Conservation (phyloP, 2,888 invertebrate genomes). For the Phaedon cochleariae region DNA sequence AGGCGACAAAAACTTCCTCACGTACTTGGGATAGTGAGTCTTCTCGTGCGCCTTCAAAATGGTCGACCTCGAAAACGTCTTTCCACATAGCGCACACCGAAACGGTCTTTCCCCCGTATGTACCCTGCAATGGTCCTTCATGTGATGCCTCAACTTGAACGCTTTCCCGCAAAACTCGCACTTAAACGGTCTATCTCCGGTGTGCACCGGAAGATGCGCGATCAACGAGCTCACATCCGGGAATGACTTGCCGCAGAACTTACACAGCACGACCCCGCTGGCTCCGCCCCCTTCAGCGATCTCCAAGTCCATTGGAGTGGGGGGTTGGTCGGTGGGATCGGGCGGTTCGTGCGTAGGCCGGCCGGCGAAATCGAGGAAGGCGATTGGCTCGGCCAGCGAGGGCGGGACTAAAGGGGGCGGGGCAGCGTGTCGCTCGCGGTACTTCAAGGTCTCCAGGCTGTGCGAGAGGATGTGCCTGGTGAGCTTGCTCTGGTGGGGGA, state of each 20-base stretch:
- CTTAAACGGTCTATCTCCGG: slow-evolving; percentile 90
- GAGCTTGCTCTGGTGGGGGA: slow-evolving; percentile 90
- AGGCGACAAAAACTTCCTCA: slow-evolving; percentile 87
- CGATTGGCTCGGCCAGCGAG: slow-evolving; percentile 54
- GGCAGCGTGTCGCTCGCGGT: slow-evolving; percentile 72
- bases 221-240: slow-evolving; percentile 89
- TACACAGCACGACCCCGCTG: slow-evolving; percentile 80
- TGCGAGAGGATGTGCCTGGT: slow-evolving; percentile 90
- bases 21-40: slow-evolving; percentile 91
- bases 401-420: slow-evolving; percentile 57
- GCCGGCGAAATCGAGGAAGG: slow-evolving; percentile 60
- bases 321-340: slow-evolving; percentile 64
- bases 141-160: slow-evolving; percentile 90
- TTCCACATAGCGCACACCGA: slow-evolving; percentile 87
- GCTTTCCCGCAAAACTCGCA: slow-evolving; percentile 95
- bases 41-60: slow-evolving; percentile 93
- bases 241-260: slow-evolving; percentile 92
- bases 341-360: slow-evolving; percentile 60
- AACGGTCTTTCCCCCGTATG: slow-evolving; percentile 92
- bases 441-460: slow-evolving; percentile 87
- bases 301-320: slow-evolving; percentile 69
- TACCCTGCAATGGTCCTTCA: slow-evolving; percentile 94
- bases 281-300: slow-evolving; percentile 61
- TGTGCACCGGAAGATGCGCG: slow-evolving; percentile 87
- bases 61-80: slow-evolving; percentile 89